A percentile compares a stretch with the other conserved stretches of the same genome.
These are phyloP conservation scores for Mythimna ferrago DNA, from an alignment of 2,888 invertebrate species.

Conservation along the genomic window DNA sequence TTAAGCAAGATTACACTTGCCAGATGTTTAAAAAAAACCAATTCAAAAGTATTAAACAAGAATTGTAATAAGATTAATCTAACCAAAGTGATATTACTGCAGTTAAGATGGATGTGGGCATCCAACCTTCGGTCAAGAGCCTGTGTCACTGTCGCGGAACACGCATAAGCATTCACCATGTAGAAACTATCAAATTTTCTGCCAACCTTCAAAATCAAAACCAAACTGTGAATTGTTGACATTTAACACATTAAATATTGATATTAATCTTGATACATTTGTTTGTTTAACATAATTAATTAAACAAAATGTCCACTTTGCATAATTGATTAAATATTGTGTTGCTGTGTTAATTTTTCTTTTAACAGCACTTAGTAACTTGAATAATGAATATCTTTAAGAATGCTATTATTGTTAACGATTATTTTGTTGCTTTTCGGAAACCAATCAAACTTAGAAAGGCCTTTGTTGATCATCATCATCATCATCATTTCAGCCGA, in stretches of 20 bases:
- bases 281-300: constrained; percentile 4
- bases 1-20: too few species aligned
- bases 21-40: too few species aligned
- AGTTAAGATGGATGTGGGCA: not conserved
- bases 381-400: not conserved
- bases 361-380: not conserved
- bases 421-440: constrained; percentile 1
- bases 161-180: constrained; percentile 24
- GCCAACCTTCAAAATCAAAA: constrained; percentile 14
- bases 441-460: not conserved
- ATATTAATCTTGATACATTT: constrained; percentile 22
- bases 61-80: too few species aligned
- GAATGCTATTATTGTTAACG: not conserved
- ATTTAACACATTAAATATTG: constrained; percentile 2
- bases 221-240: not conserved
- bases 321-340: not conserved
- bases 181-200: constrained; percentile 30
- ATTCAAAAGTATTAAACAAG: too few species aligned
- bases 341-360: constrained; percentile 1
- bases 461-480: too few species aligned
- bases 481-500: too few species aligned
- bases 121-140: constrained; percentile 52
- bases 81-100: constrained; percentile 39
- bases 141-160: constrained; percentile 53
- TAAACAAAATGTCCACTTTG: constrained; percentile 17